Evolutionary conservation across 2,797 vertebrate genomes (phyloP).

Genomic region (Selene dorsalis): DNA sequence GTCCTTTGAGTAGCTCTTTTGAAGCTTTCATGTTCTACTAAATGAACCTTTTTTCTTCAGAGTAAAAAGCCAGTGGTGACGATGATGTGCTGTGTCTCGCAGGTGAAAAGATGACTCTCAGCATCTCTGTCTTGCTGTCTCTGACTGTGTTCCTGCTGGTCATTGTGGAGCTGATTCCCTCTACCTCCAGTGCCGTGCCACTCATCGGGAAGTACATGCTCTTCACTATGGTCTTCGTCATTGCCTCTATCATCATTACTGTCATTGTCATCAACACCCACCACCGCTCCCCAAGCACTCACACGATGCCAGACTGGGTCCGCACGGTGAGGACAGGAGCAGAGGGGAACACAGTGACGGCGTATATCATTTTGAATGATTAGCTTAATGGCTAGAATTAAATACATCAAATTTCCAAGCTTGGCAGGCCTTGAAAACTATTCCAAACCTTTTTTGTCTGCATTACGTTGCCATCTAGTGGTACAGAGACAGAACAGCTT

Average conservation of each 20-base stretch:
- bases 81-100: slow-evolving; percentile 16
- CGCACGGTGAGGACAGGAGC: slow-evolving; percentile 84
- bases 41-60: neutral
- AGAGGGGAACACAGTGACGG: neutral
- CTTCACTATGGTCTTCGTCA: slow-evolving; percentile 98
- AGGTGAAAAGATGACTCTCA: slow-evolving; percentile 99
- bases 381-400: neutral
- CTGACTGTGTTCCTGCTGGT: slow-evolving; percentile 95
- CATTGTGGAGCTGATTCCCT: slow-evolving; percentile 95
- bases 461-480: slow-evolving; percentile 71
- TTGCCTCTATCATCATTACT: slow-evolving; percentile 94
- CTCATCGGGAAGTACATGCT: slow-evolving; percentile 98
- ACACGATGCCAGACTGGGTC: slow-evolving; percentile 93
- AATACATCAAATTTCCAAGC: neutral
- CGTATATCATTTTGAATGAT: neutral
- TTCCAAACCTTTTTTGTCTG: slow-evolving; percentile 23
- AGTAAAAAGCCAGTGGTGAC: neutral
- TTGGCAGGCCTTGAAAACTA: neutral
- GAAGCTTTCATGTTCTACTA: neutral
- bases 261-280: slow-evolving; percentile 97
- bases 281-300: slow-evolving; percentile 95
- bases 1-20: neutral
- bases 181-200: slow-evolving; percentile 94
- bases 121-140: slow-evolving; percentile 94
- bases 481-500: neutral